Conservation (phyloP, 2,113 vertebrate species). For the Leptocoma aspasia region DNA sequence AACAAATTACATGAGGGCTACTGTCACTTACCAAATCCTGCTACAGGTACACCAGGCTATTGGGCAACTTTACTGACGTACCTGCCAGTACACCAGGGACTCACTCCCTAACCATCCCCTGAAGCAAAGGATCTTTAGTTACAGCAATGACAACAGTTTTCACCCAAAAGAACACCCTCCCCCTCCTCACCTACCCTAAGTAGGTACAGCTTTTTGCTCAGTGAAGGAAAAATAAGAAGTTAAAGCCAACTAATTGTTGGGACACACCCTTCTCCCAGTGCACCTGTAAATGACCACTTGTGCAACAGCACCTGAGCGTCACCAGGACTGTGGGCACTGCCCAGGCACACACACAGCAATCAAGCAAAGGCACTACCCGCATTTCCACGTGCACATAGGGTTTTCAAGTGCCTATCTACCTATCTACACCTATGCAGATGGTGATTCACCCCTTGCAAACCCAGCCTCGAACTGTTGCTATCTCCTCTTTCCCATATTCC, state of each 20-base stretch:
- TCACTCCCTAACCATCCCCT: neutral
- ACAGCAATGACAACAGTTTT: neutral
- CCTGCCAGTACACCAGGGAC: neutral
- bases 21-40: neutral
- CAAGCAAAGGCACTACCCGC: neutral
- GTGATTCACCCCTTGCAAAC: slow-evolving; percentile 7
- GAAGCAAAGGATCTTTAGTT: neutral
- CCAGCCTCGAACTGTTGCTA: neutral
- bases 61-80: neutral
- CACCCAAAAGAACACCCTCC: rapidly evolving
- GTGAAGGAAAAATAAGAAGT: neutral
- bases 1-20: neutral
- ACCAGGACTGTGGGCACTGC: neutral
- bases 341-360: neutral
- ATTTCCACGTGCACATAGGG: neutral
- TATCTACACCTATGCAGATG: neutral
- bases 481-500: neutral
- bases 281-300: slow-evolving; percentile 11
- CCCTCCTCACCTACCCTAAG: neutral
- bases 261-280: neutral
- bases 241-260: neutral
- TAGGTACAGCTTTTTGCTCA: neutral
- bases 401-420: neutral
- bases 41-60: neutral
- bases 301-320: neutral